Percentiles rank a stretch among this genome's conserved stretches.
phyloP scores from a whole-genome alignment of 2,797 vertebrate species.

The Sylvia borin region DNA sequence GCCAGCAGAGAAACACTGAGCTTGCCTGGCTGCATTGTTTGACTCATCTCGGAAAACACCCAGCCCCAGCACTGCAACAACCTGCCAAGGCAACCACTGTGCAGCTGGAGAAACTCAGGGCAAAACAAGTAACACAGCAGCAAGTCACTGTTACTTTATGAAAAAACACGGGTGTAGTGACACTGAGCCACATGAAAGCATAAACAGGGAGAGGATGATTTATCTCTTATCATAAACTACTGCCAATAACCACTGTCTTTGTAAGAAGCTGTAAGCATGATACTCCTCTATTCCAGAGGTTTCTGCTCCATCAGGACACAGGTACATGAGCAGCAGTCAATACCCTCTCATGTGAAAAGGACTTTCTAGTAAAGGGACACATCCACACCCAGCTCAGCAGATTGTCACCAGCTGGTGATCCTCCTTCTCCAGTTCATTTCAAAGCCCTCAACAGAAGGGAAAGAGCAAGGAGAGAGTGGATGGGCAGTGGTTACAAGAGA shows the following conservation, averaged over 20 bases:
- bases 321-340: not conserved
- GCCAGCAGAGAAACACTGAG: not conserved
- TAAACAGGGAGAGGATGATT: not conserved
- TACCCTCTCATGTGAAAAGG: not conserved
- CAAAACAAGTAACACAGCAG: not conserved
- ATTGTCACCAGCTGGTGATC: not conserved
- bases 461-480: not conserved
- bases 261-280: not conserved
- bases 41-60: constrained; percentile 8
- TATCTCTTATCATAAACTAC: not conserved
- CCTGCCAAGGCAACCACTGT: not conserved
- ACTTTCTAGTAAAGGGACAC: not conserved
- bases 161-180: not conserved
- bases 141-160: not conserved
- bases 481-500: not conserved
- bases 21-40: not conserved
- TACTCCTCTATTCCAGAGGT: not conserved
- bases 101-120: not conserved
- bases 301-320: not conserved
- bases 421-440: not conserved
- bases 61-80: not conserved
- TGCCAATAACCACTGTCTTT: not conserved
- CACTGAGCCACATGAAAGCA: not conserved
- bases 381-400: not conserved
- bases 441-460: not conserved